Percentiles rank a stretch among this genome's conserved stretches.
Conservation (phyloP, 2,113 vertebrate genomes). For the Leptobrachium leishanense region DNA sequence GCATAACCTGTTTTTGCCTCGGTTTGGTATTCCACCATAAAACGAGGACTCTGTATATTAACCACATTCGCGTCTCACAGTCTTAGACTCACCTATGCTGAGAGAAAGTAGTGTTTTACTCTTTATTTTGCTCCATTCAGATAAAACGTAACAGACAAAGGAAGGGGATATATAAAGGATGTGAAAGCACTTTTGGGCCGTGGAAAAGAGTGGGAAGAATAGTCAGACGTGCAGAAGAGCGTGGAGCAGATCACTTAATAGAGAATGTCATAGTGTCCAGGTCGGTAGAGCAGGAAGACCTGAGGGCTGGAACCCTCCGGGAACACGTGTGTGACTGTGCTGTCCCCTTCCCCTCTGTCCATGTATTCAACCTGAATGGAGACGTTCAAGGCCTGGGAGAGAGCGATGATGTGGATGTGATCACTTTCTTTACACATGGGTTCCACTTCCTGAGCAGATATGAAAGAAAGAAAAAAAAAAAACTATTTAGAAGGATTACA, state of each 20-base stretch:
- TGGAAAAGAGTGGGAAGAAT: neutral
- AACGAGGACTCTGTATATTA: too few species aligned
- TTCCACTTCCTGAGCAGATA: conserved; percentile 72
- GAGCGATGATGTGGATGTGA: conserved; percentile 95
- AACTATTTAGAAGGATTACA: neutral
- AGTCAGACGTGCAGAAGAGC: neutral
- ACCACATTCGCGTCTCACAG: too few species aligned
- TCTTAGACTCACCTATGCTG: neutral
- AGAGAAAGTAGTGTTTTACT: conserved; percentile 6
- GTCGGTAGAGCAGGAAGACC: conserved; percentile 90
- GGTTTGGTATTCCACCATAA: too few species aligned
- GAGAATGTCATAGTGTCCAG: conserved; percentile 94
- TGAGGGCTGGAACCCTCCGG: conserved; percentile 88
- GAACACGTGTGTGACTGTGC: conserved; percentile 89
- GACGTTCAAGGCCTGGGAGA: conserved; percentile 86
- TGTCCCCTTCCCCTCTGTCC: conserved; percentile 88
- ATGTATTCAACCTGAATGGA: conserved; percentile 93
- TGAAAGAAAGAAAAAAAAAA: neutral
- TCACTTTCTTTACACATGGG: conserved; percentile 94
- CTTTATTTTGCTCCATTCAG: conserved; percentile 37
- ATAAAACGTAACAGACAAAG: conserved; percentile 45
- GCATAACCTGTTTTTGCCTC: too few species aligned
- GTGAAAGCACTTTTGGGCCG: neutral
- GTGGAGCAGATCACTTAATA: conserved; percentile 75
- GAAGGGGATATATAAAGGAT: conserved; percentile 1